These are phyloP conservation scores for Megaleporinus macrocephalus DNA, from an alignment of 2,113 vertebrate genomes.

Conservation along the genomic window DNA sequence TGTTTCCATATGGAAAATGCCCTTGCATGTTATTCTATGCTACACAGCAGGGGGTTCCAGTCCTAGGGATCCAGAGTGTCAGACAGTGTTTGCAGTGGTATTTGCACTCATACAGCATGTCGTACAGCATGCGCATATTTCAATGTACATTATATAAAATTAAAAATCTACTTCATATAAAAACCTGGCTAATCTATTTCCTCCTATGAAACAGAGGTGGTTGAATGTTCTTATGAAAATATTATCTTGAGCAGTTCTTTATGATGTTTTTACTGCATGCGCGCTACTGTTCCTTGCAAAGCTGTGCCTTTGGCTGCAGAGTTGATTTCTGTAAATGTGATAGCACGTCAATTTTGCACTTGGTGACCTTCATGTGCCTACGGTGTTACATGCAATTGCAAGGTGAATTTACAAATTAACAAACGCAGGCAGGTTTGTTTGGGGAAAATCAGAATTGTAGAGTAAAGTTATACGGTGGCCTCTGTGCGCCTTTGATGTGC, in stretches of 20 bases:
- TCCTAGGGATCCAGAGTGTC: background rate
- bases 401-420: slow-evolving; percentile 56
- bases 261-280: background rate
- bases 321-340: slow-evolving; percentile 15
- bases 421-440: slow-evolving; percentile 54
- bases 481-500: slow-evolving; percentile 38
- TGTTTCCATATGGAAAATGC: slow-evolving; percentile 8
- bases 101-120: background rate
- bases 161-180: too few species aligned
- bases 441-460: slow-evolving; percentile 51
- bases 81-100: background rate
- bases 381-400: slow-evolving; percentile 53
- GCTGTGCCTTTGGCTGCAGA: background rate
- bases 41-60: background rate
- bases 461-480: slow-evolving; percentile 45
- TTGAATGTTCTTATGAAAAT: background rate
- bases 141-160: too few species aligned
- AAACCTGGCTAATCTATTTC: too few species aligned
- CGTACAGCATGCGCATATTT: background rate
- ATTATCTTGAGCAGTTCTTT: background rate
- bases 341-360: slow-evolving; percentile 13
- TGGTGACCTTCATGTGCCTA: slow-evolving; percentile 32
- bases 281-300: slow-evolving; percentile 5
- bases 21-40: background rate
- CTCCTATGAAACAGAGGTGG: too few species aligned